Evolutionary conservation across 1,140 invertebrate species (phyloP), one percentile per base, ranked within the genome.

Genomic region (Melanaphis sacchari): DNA sequence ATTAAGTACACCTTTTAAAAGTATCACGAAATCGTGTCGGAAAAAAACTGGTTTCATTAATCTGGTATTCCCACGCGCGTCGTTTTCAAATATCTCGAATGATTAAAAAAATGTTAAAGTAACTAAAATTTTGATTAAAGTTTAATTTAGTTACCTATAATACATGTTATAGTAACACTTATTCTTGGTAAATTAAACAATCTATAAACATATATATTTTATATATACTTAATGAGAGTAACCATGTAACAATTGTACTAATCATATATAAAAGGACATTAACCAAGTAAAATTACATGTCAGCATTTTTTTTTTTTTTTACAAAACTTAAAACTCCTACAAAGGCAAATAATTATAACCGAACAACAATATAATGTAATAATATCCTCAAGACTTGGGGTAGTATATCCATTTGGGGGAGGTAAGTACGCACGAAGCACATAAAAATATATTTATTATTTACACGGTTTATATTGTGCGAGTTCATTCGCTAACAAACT

Each of bases 371-470:
- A 76, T n/a, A 84, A 21, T 41, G 52, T 84, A 93, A 85, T 93
- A 93, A 54, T 84, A 66, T 54, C 46, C n/a, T 26, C 9, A n/a
- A 22, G 54, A 76, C 90, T 81, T 1, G 15, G 43, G 22, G n/a
- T 46, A 59, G n/a, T n/a, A 46, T 40, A 52, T 22, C 46, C 11
- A 26, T 66, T 90, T 40, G 26, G 38, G 52, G 52, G 52, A 66
- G 54, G 52, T 54, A 66, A 89, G n/a, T 46, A 52, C 46, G 9
- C 43, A 92, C 66, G 43, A 89, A 66, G 89, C 66, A 54, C 76
- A 84, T 84, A 82, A 93, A 93, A 49, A 82, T 40, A 49, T 85
- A 93, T 93, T 93, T 93, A 93, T 92, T 92, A 92, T 93, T 93
- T 66, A 90, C 38, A 41, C 26, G 54, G 26, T 90, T 90, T 93